A percentile compares a stretch with the other conserved stretches of the same genome.
Conservation (phyloP, 2,113 vertebrate genomes). For the Mus pahari region DNA sequence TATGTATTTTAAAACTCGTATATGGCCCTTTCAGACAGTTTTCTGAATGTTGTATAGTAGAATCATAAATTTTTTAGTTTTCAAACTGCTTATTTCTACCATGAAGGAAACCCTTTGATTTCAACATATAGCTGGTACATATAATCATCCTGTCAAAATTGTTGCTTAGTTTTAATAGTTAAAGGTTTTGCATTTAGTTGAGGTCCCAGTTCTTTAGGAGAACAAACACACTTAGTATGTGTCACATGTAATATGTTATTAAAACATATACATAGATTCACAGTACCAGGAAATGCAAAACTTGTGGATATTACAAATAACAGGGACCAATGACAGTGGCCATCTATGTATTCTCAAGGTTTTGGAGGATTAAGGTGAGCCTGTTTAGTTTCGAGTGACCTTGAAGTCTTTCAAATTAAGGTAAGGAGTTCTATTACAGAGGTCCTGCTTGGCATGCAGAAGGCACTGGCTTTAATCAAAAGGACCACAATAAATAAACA, state of each 20-base stretch:
- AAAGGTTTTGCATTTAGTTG: too few relatives aligned
- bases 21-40: not conserved
- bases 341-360: not conserved
- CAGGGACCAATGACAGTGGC: not conserved
- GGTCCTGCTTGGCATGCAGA: not conserved
- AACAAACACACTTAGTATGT: not conserved
- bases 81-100: not conserved
- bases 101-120: not conserved
- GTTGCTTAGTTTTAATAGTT: too few relatives aligned
- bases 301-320: not conserved
- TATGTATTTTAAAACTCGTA: not conserved
- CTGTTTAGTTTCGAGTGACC: not conserved
- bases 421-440: not conserved
- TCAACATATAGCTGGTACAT: not conserved
- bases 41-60: not conserved
- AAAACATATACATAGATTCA: not conserved
- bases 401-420: not conserved
- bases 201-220: too few relatives aligned
- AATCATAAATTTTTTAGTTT: not conserved
- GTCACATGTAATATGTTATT: not conserved
- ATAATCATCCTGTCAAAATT: too few relatives aligned
- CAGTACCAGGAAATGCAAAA: not conserved
- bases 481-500: not conserved
- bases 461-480: not conserved
- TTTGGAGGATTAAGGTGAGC: not conserved